These are phyloP conservation scores for Pogonomyrmex barbatus DNA, from an alignment of 1,140 invertebrate species.

Conservation along the genomic window DNA sequence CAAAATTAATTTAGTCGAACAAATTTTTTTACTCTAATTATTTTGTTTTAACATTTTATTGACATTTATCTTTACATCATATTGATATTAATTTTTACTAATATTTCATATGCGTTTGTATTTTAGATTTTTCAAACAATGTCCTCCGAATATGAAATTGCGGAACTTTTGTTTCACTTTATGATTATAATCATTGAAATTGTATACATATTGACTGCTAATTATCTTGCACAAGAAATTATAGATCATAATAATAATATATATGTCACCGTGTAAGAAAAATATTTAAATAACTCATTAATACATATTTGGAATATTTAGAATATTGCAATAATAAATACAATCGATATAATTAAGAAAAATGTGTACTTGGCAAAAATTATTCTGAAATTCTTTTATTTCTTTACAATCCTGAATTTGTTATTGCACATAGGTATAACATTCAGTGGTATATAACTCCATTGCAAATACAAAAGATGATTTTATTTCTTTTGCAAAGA, in stretches of 20 bases:
- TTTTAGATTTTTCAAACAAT: neutral
- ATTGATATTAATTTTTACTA: neutral
- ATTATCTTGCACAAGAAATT: slow-evolving; percentile 16
- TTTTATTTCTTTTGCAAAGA: slow-evolving; percentile 28
- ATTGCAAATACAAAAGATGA: neutral
- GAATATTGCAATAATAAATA: neutral
- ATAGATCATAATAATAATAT: slow-evolving; percentile 29
- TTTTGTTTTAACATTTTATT: neutral
- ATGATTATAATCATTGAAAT: neutral
- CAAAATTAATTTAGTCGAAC: neutral
- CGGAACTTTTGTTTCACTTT: neutral
- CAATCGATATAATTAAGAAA: neutral
- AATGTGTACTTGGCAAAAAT: neutral
- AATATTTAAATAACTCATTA: neutral
- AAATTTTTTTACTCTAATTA: neutral
- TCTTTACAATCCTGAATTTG: neutral
- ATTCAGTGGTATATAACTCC: slow-evolving; percentile 29
- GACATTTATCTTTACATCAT: too few relatives aligned
- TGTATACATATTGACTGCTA: neutral
- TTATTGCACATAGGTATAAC: neutral
- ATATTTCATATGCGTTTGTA: neutral
- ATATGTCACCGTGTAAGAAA: neutral
- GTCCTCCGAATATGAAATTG: neutral
- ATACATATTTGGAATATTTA: neutral
- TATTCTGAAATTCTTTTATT: neutral